Percentiles rank a stretch among this genome's conserved stretches.
phyloP scores from a whole-genome alignment of 2,888 invertebrate species.

The Drosophila niveifrons region DNA sequence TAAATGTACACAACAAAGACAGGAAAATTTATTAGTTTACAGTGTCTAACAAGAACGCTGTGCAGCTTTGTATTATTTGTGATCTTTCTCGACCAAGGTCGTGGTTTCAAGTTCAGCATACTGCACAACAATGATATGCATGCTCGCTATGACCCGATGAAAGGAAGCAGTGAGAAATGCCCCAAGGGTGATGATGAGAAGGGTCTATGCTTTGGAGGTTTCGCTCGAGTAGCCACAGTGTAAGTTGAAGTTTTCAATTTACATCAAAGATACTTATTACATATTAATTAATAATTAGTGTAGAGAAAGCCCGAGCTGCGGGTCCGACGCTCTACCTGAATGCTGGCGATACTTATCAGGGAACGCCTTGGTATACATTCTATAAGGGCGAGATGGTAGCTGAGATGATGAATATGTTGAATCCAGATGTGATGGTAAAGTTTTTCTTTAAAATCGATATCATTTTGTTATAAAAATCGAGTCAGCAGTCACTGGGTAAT shows the following conservation, averaged over 20 bases:
- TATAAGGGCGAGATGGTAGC: conserved; percentile 92
- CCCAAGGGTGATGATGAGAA: conserved; percentile 86
- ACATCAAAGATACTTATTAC: background rate
- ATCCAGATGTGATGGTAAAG: conserved; percentile 93
- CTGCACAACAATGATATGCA: conserved; percentile 96
- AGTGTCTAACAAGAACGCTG: background rate
- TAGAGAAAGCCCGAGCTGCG: conserved; percentile 8
- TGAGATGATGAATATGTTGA: conserved; percentile 90
- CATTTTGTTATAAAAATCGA: too few relatives aligned
- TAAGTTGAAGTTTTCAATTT: conserved; percentile 23
- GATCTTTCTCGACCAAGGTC: background rate
- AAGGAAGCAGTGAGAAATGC: conserved; percentile 88
- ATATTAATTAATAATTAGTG: too few relatives aligned
- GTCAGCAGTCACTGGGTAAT: conserved; percentile 10
- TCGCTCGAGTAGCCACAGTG: conserved; percentile 88
- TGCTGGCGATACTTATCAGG: conserved; percentile 95
- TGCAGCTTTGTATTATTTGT: conserved; percentile 10
- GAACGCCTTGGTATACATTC: conserved; percentile 93
- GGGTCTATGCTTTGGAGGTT: conserved; percentile 92
- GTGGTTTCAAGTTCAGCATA: conserved; percentile 84
- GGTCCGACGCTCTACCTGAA: conserved; percentile 88
- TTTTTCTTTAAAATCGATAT: background rate
- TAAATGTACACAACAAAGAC: background rate
- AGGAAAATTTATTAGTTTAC: background rate
- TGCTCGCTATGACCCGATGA: conserved; percentile 91